Evolutionary conservation across 2,797 vertebrate species (phyloP).

Genomic region (Galaxias olidus): DNA sequence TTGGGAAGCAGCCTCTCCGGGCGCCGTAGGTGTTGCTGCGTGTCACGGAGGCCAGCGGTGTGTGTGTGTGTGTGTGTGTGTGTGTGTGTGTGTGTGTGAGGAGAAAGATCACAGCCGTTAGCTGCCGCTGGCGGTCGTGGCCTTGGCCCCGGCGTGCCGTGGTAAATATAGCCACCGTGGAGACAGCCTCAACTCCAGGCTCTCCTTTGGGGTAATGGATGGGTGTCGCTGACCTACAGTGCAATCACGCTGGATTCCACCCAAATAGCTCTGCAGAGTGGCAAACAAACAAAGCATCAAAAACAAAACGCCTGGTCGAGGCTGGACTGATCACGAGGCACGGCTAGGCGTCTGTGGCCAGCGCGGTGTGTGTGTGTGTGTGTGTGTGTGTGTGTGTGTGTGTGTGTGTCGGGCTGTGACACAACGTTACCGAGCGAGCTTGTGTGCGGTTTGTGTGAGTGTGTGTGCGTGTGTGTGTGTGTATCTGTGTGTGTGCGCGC

Average conservation of each 20-base stretch:
- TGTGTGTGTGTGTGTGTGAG: conserved; percentile 65
- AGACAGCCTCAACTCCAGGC: conserved; percentile 88
- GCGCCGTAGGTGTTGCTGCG: too few relatives aligned
- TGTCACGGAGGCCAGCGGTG: too few relatives aligned
- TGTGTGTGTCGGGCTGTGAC: too few relatives aligned
- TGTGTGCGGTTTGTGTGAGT: conserved; percentile 30
- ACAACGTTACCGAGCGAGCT: too few relatives aligned
- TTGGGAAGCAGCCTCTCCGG: too few relatives aligned
- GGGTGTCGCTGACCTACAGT: conserved; percentile 85
- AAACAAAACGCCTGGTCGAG: conserved; percentile 63
- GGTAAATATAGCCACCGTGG: conserved; percentile 87
- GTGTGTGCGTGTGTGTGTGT: conserved; percentile 32
- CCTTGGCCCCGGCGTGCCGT: conserved; percentile 73
- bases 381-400: conserved; percentile 14
- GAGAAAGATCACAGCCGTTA: conserved; percentile 60
- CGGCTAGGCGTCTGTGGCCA: conserved; percentile 64
- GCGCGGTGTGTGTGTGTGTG: conserved; percentile 36
- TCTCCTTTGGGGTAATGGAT: conserved; percentile 84
- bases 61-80: conserved; percentile 58
- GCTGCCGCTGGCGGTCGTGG: conserved; percentile 51
- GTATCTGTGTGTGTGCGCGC: conserved; percentile 14
- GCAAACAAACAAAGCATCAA: conserved; percentile 80
- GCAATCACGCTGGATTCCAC: conserved; percentile 81
- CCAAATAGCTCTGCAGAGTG: conserved; percentile 76
- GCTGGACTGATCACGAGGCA: conserved; percentile 65